Base-by-base conservation (phyloP, 2,113 vertebrate genomes). In the Progne subis region DNA sequence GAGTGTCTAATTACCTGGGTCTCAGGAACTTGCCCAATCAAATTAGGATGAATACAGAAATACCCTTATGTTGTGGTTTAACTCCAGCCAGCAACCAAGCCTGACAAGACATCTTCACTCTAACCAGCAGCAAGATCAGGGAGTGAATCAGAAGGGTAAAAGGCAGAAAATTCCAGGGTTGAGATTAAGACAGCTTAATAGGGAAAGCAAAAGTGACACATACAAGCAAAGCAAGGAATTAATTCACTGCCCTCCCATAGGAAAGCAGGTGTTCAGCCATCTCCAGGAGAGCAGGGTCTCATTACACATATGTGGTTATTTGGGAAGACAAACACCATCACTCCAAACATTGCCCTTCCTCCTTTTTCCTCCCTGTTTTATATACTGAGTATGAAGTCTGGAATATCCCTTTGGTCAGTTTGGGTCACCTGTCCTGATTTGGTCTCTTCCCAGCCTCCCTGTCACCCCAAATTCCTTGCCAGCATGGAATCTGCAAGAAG, bases 71-170 rank as follows among this genome's bases (percentile, higher is more conserved):
- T 37, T 24, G 6, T 76, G 25, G 26, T 47, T 47, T 39, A 49
- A 14, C 14, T 39, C 72, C 56, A 37, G 56, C 20, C n/a, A 49
- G 12, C 20, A 39, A 9, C 28, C 9, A 39, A 76, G 12, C 26
- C n/a, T 12, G 20, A 39, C 0, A 0, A 12, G 32, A 7, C 3
- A 3, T 32, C 28, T 4, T 39, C n/a, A 32, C n/a, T 49, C 44
- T 47, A 59, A 75, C 19, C n/a, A 39, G 26, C n/a, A 49, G 26
- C 26, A 39, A 57, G 16, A 31, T 14, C 16, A 39, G 9, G 28
- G 44, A 39, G 56, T 31, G 72, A 24, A 60, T 49, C 8, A 24
- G 21, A 77, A 77, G 21, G 44, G n/a, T 49, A 39, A 49, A 49
- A 32, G 16, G 25, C 11, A 49, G 44, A 60, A 39, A 24, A 49